Base-by-base conservation (phyloP, 2,888 invertebrate species). In the Dexiosoma caninum region DNA sequence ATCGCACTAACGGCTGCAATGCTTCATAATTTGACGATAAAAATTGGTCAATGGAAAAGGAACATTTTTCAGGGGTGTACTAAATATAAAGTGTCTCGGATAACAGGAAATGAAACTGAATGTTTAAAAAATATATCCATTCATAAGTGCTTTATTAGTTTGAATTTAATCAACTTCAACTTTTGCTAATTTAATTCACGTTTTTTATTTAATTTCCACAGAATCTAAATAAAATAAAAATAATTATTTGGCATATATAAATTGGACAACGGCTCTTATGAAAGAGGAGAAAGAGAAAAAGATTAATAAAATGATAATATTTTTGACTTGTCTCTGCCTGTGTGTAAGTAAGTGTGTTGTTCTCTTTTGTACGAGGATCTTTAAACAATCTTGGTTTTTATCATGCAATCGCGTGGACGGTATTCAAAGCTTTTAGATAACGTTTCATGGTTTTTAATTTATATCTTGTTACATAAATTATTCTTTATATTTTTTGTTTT, bases 381-480 rank as follows among this genome's bases (percentile, higher is more conserved):
- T 78, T 77, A 78, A 53, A 76, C 80, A 74, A 81, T 69, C 60
- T 78, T 71, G 85, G 85, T 75, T 85, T 81, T 55, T 55, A 51
- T 82, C 69, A 81, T 81, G 81, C 77, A 81, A 81, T 77, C 81
- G 84, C 83, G 85, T 85, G 85, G 85, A 85, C 85, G 85, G 85
- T 85, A 85, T 85, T 85, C 85, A 85, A 85, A 85, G 85, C 85
- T 85, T 83, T 85, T 85, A 84, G 83, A 85, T 84, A 85, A 85
- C 78, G 79, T 83, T 81, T 78, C 67, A 72, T 81, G 72, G 69
- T 75, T 69, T 76, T 70, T 70, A 53, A 42, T 79, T 51, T 69
- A 7, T 59, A 19, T 55, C 46, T 66, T 30, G 9, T 44, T 32
- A 44, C 27, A 19, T 44, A 30, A 30, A 19, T 70, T 21, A 37